Conservation (phyloP, 1,140 invertebrate species). For the Lanistes nyassanus region DNA sequence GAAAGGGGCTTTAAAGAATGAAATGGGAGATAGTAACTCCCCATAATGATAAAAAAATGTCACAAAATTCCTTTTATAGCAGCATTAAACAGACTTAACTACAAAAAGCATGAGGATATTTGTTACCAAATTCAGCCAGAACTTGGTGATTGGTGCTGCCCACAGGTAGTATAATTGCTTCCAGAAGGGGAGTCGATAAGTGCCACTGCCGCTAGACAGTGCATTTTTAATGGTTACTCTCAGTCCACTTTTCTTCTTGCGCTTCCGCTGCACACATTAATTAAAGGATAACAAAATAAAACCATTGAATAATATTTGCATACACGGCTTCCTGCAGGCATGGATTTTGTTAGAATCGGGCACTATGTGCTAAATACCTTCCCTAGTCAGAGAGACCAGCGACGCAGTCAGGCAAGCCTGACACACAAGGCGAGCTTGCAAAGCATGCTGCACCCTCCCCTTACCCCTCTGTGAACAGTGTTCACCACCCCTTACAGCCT, state of each 20-base stretch:
- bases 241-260: slow-evolving; percentile 10
- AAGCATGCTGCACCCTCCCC: no score
- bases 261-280: slow-evolving; percentile 9
- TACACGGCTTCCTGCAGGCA: neutral
- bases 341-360: no score
- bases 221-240: slow-evolving; percentile 22
- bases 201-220: neutral
- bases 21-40: no score
- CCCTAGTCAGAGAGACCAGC: no score
- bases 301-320: no score
- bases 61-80: neutral
- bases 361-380: no score
- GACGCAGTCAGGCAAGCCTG: no score
- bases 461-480: no score
- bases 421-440: no score
- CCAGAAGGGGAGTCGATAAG: slow-evolving; percentile 42
- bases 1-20: no score
- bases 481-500: no score
- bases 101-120: neutral
- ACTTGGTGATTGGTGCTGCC: slow-evolving; percentile 65
- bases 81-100: neutral
- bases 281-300: slow-evolving; percentile 11
- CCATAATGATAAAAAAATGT: no score
- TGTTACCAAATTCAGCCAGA: slow-evolving; percentile 61
- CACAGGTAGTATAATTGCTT: slow-evolving; percentile 59